A percentile compares a stretch with the other conserved stretches of the same genome.
Conservation (phyloP, 2,888 invertebrate genomes). For the Hymenopus coronatus region DNA sequence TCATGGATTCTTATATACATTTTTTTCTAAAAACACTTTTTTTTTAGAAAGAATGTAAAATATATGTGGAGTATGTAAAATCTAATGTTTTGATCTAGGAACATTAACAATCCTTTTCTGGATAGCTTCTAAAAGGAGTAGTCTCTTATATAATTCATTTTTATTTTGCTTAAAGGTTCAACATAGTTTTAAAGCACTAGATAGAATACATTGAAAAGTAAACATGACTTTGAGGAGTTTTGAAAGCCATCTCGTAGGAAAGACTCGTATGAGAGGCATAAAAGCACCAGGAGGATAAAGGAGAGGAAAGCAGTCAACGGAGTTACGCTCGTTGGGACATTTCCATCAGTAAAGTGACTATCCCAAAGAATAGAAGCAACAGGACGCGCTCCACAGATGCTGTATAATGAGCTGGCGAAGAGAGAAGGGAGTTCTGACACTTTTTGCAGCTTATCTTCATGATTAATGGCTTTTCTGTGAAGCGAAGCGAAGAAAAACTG, state of each 20-base stretch:
- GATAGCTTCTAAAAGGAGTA: too few relatives aligned
- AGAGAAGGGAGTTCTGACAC: background rate
- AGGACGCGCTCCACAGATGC: background rate
- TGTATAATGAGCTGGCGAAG: background rate
- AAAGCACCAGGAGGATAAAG: background rate
- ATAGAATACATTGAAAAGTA: too few relatives aligned
- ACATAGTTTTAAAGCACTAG: too few relatives aligned
- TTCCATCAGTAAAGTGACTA: background rate
- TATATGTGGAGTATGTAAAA: too few relatives aligned
- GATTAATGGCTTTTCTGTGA: background rate
- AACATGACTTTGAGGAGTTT: too few relatives aligned
- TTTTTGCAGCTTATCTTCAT: background rate
- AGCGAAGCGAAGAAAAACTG: background rate
- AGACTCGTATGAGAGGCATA: background rate
- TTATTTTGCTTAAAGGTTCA: too few relatives aligned
- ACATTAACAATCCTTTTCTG: too few relatives aligned
- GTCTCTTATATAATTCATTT: too few relatives aligned
- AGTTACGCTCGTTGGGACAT: background rate
- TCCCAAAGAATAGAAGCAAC: background rate
- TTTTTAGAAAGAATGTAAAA: too few relatives aligned
- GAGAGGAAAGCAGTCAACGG: background rate
- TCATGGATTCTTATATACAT: too few relatives aligned
- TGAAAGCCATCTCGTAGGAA: background rate
- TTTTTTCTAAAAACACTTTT: too few relatives aligned
- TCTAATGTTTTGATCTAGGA: too few relatives aligned